Evolutionary conservation across 1,140 invertebrate species (phyloP), one percentile per base, ranked within the genome.

Genomic region (Diorhabda carinulata): DNA sequence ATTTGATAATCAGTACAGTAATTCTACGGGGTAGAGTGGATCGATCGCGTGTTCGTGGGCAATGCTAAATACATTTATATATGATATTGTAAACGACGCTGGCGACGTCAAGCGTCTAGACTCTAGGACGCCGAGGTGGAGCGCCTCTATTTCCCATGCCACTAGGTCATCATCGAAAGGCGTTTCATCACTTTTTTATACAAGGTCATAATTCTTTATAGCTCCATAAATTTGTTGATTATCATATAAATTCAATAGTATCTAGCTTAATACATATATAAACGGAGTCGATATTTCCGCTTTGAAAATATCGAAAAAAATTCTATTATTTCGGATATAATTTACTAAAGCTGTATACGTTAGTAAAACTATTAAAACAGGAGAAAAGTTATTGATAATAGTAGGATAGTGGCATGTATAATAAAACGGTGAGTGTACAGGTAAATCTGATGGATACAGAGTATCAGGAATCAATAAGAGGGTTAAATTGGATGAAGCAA

Each of bases 61-160:
- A 57, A 64, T 64, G 45, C 52, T 57, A 57, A 56, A 64, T 57
- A 64, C 63, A 64, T 57, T 25, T 25, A 61, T 61, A 67, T 67
- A 45, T 60, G 65, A 67, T 67, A 67, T 67, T 67, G 65, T 67
- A 64, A 70, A 65, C 71, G 71, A 70, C 71, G 68, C 56, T 68
- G 68, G 59, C 71, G 71, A 70, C 71, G 71, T 43, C 68, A 61
- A 60, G 43, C 71, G 71, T 73, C 71, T 73, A 73, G 71, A 73
- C 71, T 73, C 47, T 6, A 61, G 56, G 71, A 68, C 71, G 71
- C 69, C 69, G 57, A 61, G 63, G 58, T 45, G 65, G 65, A 58
- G 68, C 68, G 62, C 61, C 63, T 44, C 60, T 57, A 68, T 57
- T 47, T 73, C 47, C 52, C 62, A 68, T 68, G 60, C 65, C 65